These are phyloP conservation scores for Sitophilus oryzae DNA, from an alignment of 1,140 invertebrate species.

Conservation along the genomic window DNA sequence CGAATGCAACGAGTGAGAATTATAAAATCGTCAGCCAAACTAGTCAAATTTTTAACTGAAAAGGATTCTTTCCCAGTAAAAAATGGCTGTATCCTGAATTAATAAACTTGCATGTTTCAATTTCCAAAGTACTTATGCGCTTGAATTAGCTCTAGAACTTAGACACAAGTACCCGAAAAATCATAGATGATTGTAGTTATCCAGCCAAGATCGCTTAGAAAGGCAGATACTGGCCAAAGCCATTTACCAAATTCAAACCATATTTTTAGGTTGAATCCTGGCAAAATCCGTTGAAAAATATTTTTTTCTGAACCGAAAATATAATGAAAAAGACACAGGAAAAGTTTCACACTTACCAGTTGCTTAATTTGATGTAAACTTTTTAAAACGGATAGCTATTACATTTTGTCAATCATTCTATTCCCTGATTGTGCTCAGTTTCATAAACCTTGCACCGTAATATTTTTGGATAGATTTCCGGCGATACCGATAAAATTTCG, in stretches of 20 bases:
- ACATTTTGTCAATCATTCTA: conserved; percentile 9
- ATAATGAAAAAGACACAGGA: neutral
- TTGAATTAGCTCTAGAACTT: too few species aligned
- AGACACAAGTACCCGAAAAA: neutral
- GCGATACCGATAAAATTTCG: neutral
- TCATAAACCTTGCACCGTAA: conserved; percentile 3
- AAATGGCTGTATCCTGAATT: too few species aligned
- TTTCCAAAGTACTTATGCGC: too few species aligned
- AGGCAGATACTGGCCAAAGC: neutral
- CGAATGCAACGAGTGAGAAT: too few species aligned
- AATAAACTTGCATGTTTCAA: too few species aligned
- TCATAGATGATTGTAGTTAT: neutral
- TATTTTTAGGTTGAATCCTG: neutral
- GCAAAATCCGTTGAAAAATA: neutral
- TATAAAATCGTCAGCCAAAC: too few species aligned
- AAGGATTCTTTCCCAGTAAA: too few species aligned
- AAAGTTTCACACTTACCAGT: neutral
- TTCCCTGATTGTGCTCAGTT: conserved; percentile 1
- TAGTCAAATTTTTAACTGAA: too few species aligned
- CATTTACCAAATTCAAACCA: neutral
- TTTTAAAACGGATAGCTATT: conserved; percentile 4
- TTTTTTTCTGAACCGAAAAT: neutral
- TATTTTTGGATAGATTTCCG: neutral
- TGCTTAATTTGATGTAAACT: conserved; percentile 1
- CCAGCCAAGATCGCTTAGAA: neutral